Conservation (phyloP, 1,140 invertebrate genomes). For the Drosophila pallidifrons region DNA sequence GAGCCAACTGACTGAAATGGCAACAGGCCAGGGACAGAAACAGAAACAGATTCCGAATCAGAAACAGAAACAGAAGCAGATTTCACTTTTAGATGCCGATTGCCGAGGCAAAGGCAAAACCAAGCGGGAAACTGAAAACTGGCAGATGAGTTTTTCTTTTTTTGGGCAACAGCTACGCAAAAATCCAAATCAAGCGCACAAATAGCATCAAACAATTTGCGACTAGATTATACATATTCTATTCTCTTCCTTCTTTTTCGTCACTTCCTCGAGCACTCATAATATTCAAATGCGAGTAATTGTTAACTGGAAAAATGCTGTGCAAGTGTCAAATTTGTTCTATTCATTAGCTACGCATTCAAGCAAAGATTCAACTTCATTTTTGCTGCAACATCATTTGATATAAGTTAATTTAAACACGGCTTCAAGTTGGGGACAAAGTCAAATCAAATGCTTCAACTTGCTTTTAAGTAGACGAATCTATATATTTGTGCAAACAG, state of each 20-base stretch:
- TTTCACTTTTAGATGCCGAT: background rate
- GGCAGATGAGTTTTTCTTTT: background rate
- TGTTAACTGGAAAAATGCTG: slow-evolving; percentile 33
- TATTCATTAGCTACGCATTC: slow-evolving; percentile 55
- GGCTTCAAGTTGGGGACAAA: background rate
- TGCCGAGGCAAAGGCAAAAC: background rate
- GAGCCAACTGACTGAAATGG: slow-evolving; percentile 44
- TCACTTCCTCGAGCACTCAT: slow-evolving; percentile 3
- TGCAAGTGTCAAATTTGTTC: slow-evolving; percentile 1
- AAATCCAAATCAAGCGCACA: slow-evolving; percentile 52
- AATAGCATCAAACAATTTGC: slow-evolving; percentile 69
- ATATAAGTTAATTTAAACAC: slow-evolving; percentile 17
- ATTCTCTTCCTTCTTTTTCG: background rate
- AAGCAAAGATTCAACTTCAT: slow-evolving; percentile 9
- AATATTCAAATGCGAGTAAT: slow-evolving; percentile 33
- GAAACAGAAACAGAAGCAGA: background rate
- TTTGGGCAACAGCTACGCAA: background rate
- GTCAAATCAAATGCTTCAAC: slow-evolving; percentile 17
- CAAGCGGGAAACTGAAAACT: too few relatives aligned
- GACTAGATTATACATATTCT: slow-evolving; percentile 23
- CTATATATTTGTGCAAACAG: slow-evolving; percentile 3
- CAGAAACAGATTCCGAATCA: slow-evolving; percentile 2
- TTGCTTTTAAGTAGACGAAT: background rate
- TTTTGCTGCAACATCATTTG: slow-evolving; percentile 20
- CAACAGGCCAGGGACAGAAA: slow-evolving; percentile 17